Percentiles rank a stretch among this genome's conserved stretches.
Conservation (phyloP, 2,113 vertebrate genomes). For the Myocastor coypus region DNA sequence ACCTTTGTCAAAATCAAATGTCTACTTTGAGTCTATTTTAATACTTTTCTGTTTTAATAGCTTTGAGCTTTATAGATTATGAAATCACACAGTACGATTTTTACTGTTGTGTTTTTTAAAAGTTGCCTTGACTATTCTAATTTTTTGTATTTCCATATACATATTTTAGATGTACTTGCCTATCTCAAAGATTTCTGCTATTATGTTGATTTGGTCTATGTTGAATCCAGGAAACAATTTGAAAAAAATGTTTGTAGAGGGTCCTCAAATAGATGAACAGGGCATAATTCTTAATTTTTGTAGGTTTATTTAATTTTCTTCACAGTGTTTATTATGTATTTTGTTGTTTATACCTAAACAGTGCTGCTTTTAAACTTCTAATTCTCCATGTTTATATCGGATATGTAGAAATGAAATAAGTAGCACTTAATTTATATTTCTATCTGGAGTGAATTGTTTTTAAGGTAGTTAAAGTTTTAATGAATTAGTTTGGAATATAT, state of each 20-base stretch:
- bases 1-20: neutral
- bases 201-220: neutral
- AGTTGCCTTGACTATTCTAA: neutral
- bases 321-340: neutral
- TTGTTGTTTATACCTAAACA: slow-evolving; percentile 15
- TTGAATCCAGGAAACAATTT: neutral
- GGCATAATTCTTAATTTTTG: neutral
- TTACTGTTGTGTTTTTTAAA: neutral
- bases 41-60: neutral
- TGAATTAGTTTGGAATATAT: neutral
- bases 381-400: neutral
- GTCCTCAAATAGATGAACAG: neutral
- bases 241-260: neutral
- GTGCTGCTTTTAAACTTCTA: neutral
- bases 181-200: neutral
- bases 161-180: neutral
- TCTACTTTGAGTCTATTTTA: neutral
- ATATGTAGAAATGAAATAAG: neutral
- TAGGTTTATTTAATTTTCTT: neutral
- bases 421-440: neutral
- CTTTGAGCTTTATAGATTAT: neutral
- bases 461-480: slow-evolving; percentile 11
- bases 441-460: slow-evolving; percentile 1
- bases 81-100: neutral
- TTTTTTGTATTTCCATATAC: neutral